Base-by-base conservation (phyloP, 92 coral and sea anemone species). In the Zoanthus sociatus region DNA sequence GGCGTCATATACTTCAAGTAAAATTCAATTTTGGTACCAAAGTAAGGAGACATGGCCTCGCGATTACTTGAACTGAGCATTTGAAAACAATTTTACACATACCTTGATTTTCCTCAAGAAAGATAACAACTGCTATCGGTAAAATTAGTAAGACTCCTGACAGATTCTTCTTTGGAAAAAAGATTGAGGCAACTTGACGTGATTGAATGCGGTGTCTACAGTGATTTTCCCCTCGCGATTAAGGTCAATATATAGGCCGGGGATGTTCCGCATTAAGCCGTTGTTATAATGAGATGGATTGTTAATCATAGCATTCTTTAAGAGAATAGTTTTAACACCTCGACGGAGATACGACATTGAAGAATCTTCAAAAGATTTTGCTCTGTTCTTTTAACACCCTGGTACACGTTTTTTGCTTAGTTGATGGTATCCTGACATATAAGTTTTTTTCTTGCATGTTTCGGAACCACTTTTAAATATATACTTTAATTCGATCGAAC, bases 321-420 rank as follows among this genome's bases (percentile, higher is more conserved):
- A 78, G 73, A 50, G 84, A 78, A 68, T 18, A 60, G 21, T 26
- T 64, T 64, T 66, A 50, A 81, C 85, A 63, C 85, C 75, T 81
- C 20, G 12, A 26, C 9, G 20, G 60, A 64, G 75, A 32, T 30
- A 7, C 46, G 33, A 15, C 14, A 33, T 66, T 48, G 63, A 81
- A 67, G 85, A 81, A 81, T 81, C 85, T 81, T 81, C 63, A 81
- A 81, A 81, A 69, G 85, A 16, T 64, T 30, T 81, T 64, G 26
- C 61, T 46, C 18, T 64, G 54, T 81, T 71, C 61, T 81, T 81
- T 66, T 44, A 47, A 67, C 85, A 81, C 75, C 61, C 14, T 7
- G 30, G 10, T 81, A 12, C 37, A 45, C 14, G 85, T 81, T 81
- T 81, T 67, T 61, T 30, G 55, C 48, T 14, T 44, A 31, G 55